These are phyloP conservation scores for Hipparchia semele DNA, from an alignment of 2,888 invertebrate genomes.

Conservation along the genomic window DNA sequence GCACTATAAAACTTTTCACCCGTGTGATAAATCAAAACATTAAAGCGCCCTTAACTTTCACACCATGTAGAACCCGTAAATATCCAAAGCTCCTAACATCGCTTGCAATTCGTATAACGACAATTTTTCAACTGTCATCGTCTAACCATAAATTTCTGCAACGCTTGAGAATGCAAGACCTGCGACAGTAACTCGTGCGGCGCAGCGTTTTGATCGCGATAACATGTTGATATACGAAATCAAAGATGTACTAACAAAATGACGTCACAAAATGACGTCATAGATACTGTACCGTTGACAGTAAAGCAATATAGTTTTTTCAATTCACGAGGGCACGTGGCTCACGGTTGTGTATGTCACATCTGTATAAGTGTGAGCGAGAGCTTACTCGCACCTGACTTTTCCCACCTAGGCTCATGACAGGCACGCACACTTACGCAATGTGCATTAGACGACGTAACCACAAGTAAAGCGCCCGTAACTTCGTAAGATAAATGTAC, in stretches of 20 bases:
- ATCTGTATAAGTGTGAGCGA: no score
- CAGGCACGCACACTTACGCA: no score
- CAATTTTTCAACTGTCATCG: constrained; percentile 42
- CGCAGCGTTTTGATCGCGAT: constrained; percentile 52
- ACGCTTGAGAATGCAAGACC: constrained; percentile 58
- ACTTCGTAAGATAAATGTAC: no score
- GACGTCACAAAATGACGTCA: no score
- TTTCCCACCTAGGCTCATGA: no score
- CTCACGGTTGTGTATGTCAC: no score
- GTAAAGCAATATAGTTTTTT: no score
- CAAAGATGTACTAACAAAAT: background rate
- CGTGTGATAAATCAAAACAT: constrained; percentile 9
- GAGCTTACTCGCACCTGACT: no score
- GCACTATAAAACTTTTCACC: constrained; percentile 5
- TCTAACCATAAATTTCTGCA: constrained; percentile 44
- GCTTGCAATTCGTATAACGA: constrained; percentile 40
- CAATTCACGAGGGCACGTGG: no score
- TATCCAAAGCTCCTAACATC: constrained; percentile 28
- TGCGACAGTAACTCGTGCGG: constrained; percentile 64
- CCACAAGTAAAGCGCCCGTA: no score
- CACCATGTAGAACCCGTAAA: constrained; percentile 17
- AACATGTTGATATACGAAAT: background rate
- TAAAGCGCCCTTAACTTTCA: constrained; percentile 18
- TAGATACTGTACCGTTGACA: no score
- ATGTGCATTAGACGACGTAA: no score